Percentiles rank a stretch among this genome's conserved stretches.
Conservation (phyloP, 1,140 invertebrate species). For the Mycetomoellerius zeteki region DNA sequence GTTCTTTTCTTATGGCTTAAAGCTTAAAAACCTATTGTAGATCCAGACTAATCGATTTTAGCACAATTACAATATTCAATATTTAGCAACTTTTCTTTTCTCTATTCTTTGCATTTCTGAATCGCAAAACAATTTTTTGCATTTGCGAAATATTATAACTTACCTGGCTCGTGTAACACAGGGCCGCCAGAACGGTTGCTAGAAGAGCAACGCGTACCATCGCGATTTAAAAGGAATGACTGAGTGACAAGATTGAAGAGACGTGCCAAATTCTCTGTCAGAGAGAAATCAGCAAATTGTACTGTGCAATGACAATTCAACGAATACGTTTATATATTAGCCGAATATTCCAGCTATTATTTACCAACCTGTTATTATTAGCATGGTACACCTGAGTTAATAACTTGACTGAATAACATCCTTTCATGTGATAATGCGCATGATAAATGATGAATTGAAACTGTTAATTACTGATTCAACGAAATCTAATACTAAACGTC, state of each 20-base stretch:
- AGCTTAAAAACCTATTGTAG: too few species aligned
- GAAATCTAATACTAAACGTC: conserved; percentile 22
- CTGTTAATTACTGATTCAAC: conserved; percentile 44
- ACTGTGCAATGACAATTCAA: not conserved
- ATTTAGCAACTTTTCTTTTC: not conserved
- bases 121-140: not conserved
- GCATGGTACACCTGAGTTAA: conserved; percentile 17
- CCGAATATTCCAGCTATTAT: not conserved
- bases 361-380: conserved; percentile 28
- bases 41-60: not conserved
- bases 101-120: not conserved
- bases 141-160: not conserved
- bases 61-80: not conserved
- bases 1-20: too few species aligned
- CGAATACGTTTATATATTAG: conserved; percentile 32
- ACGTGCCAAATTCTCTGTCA: not conserved
- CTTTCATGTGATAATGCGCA: not conserved
- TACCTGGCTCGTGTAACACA: conserved; percentile 39
- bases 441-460: conserved; percentile 21
- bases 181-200: not conserved
- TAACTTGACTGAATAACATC: conserved; percentile 18
- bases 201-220: conserved; percentile 32
- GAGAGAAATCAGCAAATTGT: not conserved
- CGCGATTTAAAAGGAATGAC: not conserved
- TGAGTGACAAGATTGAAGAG: not conserved